These are phyloP conservation scores for Semaprochilodus insignis DNA, from an alignment of 2,797 vertebrate species.

Conservation along the genomic window DNA sequence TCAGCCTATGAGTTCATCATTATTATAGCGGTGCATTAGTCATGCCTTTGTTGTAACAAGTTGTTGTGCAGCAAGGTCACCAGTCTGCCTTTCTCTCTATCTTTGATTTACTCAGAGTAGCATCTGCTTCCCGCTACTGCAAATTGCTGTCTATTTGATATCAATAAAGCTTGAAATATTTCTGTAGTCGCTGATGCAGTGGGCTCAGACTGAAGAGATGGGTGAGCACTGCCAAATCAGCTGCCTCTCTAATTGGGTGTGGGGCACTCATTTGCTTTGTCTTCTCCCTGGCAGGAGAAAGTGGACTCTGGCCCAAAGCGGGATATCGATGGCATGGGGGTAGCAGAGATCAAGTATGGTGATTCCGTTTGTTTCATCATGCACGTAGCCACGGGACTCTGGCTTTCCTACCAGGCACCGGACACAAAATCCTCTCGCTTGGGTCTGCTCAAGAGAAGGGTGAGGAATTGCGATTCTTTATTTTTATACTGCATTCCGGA, in stretches of 20 bases:
- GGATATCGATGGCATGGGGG: constrained; percentile 96
- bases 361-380: constrained; percentile 96
- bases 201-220: neutral
- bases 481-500: neutral
- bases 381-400: constrained; percentile 90
- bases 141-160: constrained; percentile 41
- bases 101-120: constrained; percentile 24
- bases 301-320: constrained; percentile 87
- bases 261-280: constrained; percentile 26
- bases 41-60: constrained; percentile 28
- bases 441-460: constrained; percentile 94
- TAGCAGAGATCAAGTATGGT: constrained; percentile 95
- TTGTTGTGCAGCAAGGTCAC: constrained; percentile 28
- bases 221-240: constrained; percentile 6
- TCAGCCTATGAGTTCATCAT: constrained; percentile 37
- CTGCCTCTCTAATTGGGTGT: neutral
- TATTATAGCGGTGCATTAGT: constrained; percentile 38
- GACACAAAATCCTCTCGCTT: constrained; percentile 95
- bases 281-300: constrained; percentile 85
- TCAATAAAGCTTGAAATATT: constrained; percentile 34
- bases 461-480: constrained; percentile 63
- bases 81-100: constrained; percentile 2
- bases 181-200: constrained; percentile 7
- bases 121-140: constrained; percentile 3
- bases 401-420: constrained; percentile 95